Conservation (phyloP, 2,113 vertebrate species). For the Melospiza georgiana region DNA sequence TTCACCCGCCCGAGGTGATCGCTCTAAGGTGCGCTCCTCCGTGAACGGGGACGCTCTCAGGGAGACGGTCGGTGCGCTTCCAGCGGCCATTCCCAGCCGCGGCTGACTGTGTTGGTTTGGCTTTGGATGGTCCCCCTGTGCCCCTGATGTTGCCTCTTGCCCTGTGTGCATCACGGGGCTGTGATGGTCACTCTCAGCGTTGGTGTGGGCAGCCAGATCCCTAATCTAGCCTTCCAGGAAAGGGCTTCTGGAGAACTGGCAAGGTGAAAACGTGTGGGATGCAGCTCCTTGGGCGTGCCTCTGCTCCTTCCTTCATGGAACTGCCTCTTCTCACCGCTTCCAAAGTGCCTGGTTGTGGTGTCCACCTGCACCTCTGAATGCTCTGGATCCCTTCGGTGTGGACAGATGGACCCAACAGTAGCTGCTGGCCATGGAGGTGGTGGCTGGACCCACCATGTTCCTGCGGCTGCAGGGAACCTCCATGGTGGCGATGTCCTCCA, state of each 20-base stretch:
- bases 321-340: neutral
- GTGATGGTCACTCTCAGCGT: neutral
- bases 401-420: accelerated
- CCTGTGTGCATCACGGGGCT: accelerated
- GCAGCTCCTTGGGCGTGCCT: neutral
- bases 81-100: accelerated
- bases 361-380: neutral
- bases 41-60: accelerated
- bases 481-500: accelerated
- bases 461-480: accelerated
- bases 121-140: accelerated
- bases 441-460: accelerated
- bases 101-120: accelerated
- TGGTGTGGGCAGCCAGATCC: neutral
- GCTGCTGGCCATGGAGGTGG: accelerated
- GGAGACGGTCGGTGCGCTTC: neutral
- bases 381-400: accelerated
- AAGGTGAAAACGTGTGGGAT: accelerated
- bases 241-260: neutral
- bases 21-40: neutral
- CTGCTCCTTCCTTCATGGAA: neutral
- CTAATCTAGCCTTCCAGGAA: neutral
- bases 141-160: neutral
- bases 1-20: accelerated
- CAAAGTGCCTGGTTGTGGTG: accelerated